These are phyloP conservation scores for Amphimedon queenslandica DNA, from an alignment of 37 sponge, comb jelly and placozoan genomes.

Conservation along the genomic window DNA sequence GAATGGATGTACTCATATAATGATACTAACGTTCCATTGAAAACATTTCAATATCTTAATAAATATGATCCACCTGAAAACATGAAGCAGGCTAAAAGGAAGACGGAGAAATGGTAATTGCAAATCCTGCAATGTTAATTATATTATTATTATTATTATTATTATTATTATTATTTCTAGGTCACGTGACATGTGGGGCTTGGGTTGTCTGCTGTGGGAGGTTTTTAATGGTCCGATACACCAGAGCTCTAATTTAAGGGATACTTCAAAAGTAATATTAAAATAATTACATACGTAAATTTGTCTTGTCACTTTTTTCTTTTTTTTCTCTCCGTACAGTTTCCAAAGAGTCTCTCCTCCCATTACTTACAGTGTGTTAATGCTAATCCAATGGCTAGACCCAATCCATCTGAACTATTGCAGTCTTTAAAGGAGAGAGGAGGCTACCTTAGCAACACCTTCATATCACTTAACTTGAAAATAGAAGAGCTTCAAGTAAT, in stretches of 20 bases:
- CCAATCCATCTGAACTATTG: constrained; percentile 64
- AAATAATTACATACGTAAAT: background rate
- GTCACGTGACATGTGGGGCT: constrained; percentile 86
- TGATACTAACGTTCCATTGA: constrained; percentile 24
- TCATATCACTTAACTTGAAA: constrained; percentile 52
- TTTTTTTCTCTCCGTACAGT: constrained; percentile 19
- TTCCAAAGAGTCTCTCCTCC: constrained; percentile 71
- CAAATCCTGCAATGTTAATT: background rate
- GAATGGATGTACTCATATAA: constrained; percentile 56
- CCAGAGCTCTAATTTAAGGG: constrained; percentile 55
- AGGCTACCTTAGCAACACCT: constrained; percentile 50
- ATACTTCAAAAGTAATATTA: constrained; percentile 61
- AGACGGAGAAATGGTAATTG: constrained; percentile 54
- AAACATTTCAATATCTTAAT: constrained; percentile 28
- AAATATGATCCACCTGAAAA: constrained; percentile 80
- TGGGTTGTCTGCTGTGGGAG: constrained; percentile 94
- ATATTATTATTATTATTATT: background rate
- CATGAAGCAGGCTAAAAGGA: constrained; percentile 37
- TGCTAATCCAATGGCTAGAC: constrained; percentile 74
- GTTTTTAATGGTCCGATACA: constrained; percentile 78
- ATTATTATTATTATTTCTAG: constrained; percentile 10
- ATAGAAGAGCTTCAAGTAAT: constrained; percentile 80
- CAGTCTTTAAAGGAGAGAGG: constrained; percentile 44
- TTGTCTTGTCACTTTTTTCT: background rate
- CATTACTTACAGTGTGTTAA: constrained; percentile 71